Percentiles rank a stretch among this genome's conserved stretches.
Conservation (phyloP, 2,113 vertebrate genomes). For the Coregonus clupeaformis region DNA sequence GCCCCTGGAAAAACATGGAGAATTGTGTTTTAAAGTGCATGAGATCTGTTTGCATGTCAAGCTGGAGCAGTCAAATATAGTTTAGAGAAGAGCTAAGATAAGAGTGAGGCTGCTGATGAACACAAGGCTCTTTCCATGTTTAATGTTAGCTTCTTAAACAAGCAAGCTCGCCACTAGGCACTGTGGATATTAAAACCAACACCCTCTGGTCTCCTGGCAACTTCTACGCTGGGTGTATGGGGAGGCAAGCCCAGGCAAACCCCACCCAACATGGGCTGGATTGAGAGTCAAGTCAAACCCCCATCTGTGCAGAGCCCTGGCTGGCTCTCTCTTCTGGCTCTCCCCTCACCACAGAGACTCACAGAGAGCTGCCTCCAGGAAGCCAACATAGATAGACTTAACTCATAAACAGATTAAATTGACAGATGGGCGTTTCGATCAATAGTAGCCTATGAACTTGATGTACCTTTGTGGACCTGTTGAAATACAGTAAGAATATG, state of each 20-base stretch:
- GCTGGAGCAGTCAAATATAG: constrained; percentile 14
- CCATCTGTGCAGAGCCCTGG: constrained; percentile 40
- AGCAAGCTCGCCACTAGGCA: constrained; percentile 33
- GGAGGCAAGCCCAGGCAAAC: constrained; percentile 36
- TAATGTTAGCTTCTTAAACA: constrained; percentile 60
- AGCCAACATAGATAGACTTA: constrained; percentile 50
- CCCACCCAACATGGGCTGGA: constrained; percentile 41
- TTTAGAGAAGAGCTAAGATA: constrained; percentile 29
- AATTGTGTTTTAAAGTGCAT: not conserved
- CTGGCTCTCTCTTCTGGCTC: constrained; percentile 15
- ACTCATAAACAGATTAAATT: constrained; percentile 57
- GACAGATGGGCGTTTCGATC: constrained; percentile 51
- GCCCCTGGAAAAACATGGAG: not conserved
- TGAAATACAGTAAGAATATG: constrained; percentile 36
- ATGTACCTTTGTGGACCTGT: not conserved
- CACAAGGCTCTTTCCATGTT: constrained; percentile 54
- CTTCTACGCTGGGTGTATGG: constrained; percentile 25
- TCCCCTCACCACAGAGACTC: not conserved
- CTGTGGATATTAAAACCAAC: constrained; percentile 59
- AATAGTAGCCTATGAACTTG: constrained; percentile 46
- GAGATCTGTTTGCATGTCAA: constrained; percentile 20
- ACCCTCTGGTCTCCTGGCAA: constrained; percentile 70
- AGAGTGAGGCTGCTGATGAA: constrained; percentile 23
- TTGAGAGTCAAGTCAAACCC: constrained; percentile 35
- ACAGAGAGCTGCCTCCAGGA: constrained; percentile 60